These are phyloP conservation scores for Carettochelys insculpta DNA, from an alignment of 2,113 vertebrate genomes.

Conservation along the genomic window DNA sequence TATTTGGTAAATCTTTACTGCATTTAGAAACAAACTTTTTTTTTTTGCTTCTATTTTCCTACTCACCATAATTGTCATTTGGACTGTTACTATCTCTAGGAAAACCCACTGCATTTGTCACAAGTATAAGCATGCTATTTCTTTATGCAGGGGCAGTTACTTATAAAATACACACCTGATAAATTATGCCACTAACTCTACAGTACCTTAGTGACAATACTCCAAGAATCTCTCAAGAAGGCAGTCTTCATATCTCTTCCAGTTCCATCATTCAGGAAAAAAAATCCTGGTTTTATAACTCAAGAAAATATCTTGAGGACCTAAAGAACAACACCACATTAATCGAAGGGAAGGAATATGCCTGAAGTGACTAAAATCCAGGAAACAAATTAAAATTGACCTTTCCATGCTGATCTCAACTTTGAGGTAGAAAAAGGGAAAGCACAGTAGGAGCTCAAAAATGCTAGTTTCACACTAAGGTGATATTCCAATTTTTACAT, in stretches of 20 bases:
- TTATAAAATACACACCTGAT: rapidly evolving
- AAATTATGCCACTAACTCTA: rapidly evolving
- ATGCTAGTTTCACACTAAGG: not conserved
- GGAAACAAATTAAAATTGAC: rapidly evolving
- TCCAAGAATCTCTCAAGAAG: not conserved
- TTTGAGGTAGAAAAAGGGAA: not conserved
- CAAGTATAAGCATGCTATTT: rapidly evolving
- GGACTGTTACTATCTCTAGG: rapidly evolving
- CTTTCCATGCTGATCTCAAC: not conserved
- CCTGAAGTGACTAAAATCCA: no score
- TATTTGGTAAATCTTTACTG: not conserved
- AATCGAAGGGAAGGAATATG: not conserved
- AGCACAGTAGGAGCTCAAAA: not conserved
- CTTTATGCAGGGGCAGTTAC: rapidly evolving
- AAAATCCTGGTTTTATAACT: not conserved
- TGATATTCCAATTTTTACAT: not conserved
- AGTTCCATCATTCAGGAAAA: slow-evolving; percentile 20
- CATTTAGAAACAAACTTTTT: not conserved
- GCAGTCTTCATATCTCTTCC: slow-evolving; percentile 64
- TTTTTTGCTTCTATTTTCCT: not conserved
- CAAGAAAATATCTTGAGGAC: not conserved
- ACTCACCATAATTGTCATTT: rapidly evolving
- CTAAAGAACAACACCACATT: not conserved
- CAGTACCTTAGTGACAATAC: slow-evolving; percentile 50
- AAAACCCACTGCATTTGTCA: not conserved